Percentiles rank a stretch among this genome's conserved stretches.
These are phyloP conservation scores for Plecotus auritus DNA, from an alignment of 2,113 vertebrate species.

Conservation along the genomic window DNA sequence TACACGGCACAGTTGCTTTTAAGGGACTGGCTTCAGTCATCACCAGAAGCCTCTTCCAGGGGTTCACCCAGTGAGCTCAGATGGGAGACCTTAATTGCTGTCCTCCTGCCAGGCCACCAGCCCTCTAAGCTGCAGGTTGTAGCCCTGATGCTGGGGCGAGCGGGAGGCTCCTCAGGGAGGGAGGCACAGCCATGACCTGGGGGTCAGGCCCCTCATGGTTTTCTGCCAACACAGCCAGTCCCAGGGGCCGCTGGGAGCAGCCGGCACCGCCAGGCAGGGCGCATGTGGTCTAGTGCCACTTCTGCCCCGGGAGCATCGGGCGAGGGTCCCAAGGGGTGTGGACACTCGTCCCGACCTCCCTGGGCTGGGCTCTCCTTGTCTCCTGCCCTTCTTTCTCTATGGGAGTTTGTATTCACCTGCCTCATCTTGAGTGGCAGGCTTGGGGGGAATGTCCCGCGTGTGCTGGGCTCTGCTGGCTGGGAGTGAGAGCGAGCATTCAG, in stretches of 20 bases:
- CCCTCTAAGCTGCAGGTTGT: neutral
- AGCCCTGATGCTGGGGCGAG: neutral
- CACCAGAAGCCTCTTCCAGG: neutral
- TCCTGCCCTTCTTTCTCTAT: neutral
- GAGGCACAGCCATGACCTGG: accelerated
- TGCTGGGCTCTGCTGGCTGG: neutral
- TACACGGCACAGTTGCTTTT: neutral
- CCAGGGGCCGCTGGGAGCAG: neutral
- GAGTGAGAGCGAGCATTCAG: neutral
- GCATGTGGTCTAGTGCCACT: accelerated
- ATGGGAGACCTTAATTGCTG: neutral
- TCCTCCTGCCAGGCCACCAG: constrained; percentile 27
- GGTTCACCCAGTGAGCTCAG: neutral
- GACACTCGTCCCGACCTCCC: neutral
- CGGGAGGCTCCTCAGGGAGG: neutral
- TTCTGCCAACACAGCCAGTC: neutral
- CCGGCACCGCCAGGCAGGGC: accelerated
- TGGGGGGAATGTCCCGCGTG: neutral
- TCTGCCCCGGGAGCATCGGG: accelerated
- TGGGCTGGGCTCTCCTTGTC: neutral
- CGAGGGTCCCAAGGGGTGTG: no score
- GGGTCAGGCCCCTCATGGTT: accelerated
- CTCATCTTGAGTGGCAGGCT: neutral
- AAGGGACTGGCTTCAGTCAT: neutral
- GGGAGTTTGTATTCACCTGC: neutral